Base-by-base conservation (phyloP, 2,113 vertebrate genomes). In the Esox niger region DNA sequence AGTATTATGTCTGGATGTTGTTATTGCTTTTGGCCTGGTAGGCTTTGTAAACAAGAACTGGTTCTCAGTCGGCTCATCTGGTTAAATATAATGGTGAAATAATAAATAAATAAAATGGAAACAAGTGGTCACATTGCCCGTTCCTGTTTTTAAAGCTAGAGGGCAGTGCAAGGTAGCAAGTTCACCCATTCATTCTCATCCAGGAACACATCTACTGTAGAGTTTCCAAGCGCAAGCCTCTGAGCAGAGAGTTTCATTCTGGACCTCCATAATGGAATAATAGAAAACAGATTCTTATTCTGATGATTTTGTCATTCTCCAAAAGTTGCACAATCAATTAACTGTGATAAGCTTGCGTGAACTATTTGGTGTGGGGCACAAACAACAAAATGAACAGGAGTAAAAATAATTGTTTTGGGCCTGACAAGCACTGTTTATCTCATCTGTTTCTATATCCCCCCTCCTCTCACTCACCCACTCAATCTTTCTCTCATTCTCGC, bases 151-250 rank as follows among this genome's bases (percentile, higher is more conserved):
- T 35, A 13, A 13, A 31, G 70, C 82, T 71, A 84, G 87, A 72
- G 84, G 82, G 82, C 83, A 84, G 85, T 69, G 43, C 21, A 63
- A 32, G 32, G 35, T 30, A 38, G 20, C 11, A 30, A 5, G 31
- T n/a, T 1, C 4, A 13, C 7, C 9, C 0, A 0, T 60, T 29
- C 30, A 9, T 27, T 23, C 26, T 23, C 23, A 3, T 15, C 17
- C 4, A 27, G 56, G 4, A 58, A 6, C 25, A 20, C 26, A 5
- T 30, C 25, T 26, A 17, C 29, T 2, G 10, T 58, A 27, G 27
- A 58, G 2, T 30, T 58, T 7, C 17, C 26, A 29, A 2, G 27
- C 30, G 29, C 15, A 58, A 58, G 20, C 52, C 21, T 30, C 15
- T 7, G 9, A 29, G 25, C 20, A 59, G 26, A 29, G 25, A 15